Base-by-base conservation (phyloP, 2,797 vertebrate species). In the Sphenodon punctatus region DNA sequence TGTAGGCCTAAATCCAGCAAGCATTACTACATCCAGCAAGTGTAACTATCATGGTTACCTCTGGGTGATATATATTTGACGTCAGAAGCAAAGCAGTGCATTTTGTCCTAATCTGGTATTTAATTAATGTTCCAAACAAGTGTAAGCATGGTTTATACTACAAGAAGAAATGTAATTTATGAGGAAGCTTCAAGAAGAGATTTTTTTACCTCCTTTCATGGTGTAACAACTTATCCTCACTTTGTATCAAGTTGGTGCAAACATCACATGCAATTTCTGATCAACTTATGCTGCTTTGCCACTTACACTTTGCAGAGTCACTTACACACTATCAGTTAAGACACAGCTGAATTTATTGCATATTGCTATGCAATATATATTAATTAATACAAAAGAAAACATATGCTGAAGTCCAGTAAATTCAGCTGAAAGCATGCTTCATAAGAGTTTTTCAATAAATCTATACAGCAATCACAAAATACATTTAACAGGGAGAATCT, bases 321-420 rank as follows among this genome's bases (percentile, higher is more conserved):
- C n/a, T 17, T 2, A 7, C 49, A 13, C 20, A 27, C 36, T 34
- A 27, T 38, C 23, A 12, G 64, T 65, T 42, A 5, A n/a, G 22
- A 68, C 32, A 27, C 25, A 25, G 0, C 5, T 27, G 27, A 68
- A 30, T 2, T 46, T 36, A 36, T 36, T 4, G 2, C 7, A 0
- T 0, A 58, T 17, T 34, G 30, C 20, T 30, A 61, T 73, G 45
- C 6, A 58, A n/a, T n/a, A n/a, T n/a, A n/a, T n/a, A n/a, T n/a
- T 34, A 59, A 60, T 25, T 53, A 80, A 75, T 72, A 65, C 11
- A 49, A 66, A 66, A 17, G 19, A 75, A 64, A 85, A 34, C 66
- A 22, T 32, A 4, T 25, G 32, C 3, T 49, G 23, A 30, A 74
- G 19, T 6, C 41, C n/a, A 45, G 56, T 3, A 78, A 7, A 7